These are phyloP conservation scores for Ploceus nigricollis DNA, from an alignment of 2,113 vertebrate genomes.

Conservation along the genomic window DNA sequence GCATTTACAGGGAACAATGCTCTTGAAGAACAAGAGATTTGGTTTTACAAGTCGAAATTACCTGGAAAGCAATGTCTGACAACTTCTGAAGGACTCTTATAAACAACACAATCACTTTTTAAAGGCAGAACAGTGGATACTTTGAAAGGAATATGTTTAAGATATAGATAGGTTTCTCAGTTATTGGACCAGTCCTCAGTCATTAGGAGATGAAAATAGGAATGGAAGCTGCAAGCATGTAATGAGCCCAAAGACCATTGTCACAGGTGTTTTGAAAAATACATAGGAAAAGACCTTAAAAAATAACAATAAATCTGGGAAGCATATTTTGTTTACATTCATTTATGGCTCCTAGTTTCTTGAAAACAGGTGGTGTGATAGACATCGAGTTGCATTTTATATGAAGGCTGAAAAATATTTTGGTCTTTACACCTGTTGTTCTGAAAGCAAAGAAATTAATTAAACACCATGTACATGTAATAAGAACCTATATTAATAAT, in stretches of 20 bases:
- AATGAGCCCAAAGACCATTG: neutral
- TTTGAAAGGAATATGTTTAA: neutral
- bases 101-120: neutral
- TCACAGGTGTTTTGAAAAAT: neutral
- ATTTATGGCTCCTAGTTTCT: neutral
- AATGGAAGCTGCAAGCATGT: accelerated
- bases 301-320: neutral
- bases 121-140: neutral
- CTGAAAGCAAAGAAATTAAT: neutral
- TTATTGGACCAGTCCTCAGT: neutral
- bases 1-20: neutral
- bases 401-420: neutral
- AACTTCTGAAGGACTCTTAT: neutral
- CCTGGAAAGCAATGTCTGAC: neutral
- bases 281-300: neutral
- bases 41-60: neutral
- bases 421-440: neutral
- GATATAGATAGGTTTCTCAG: neutral
- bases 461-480: neutral
- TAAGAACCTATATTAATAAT: neutral
- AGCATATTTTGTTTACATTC: neutral
- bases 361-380: neutral
- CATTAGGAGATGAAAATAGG: neutral
- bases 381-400: neutral
- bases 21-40: neutral